These are phyloP conservation scores for Accipiter virgatus DNA, from an alignment of 2,113 vertebrate genomes.

Conservation along the genomic window DNA sequence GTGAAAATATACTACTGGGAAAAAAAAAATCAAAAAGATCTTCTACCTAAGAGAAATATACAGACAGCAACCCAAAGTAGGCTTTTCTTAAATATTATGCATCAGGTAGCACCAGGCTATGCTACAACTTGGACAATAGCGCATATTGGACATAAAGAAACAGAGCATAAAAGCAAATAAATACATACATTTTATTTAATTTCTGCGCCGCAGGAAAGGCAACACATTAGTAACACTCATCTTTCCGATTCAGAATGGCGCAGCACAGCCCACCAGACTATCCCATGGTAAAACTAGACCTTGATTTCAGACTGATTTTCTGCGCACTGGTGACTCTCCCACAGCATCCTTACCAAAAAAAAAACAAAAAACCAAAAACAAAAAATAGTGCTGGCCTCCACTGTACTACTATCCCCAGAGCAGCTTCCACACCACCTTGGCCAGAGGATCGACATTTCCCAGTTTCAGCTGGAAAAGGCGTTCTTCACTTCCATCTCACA, in stretches of 20 bases:
- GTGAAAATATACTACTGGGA: conserved; percentile 17
- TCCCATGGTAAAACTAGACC: background rate
- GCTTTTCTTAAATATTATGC: background rate
- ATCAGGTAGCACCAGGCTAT: background rate
- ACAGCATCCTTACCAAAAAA: background rate
- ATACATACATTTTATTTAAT: background rate
- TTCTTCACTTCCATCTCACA: background rate
- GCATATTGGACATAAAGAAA: background rate
- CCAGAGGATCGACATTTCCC: background rate
- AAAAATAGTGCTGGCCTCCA: background rate
- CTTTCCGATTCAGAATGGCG: background rate
- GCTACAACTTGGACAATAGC: background rate
- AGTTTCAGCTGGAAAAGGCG: background rate
- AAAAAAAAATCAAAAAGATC: background rate
- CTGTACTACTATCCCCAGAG: background rate
- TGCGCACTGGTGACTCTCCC: background rate
- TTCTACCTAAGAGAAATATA: background rate
- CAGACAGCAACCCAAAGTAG: background rate
- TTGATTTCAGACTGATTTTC: background rate
- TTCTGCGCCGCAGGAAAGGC: background rate
- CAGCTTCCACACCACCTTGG: background rate
- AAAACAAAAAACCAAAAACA: background rate
- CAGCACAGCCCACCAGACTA: background rate
- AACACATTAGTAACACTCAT: background rate
- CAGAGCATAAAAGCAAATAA: background rate